phyloP scores from a whole-genome alignment of 2,888 invertebrate species.

The Cepaea hortensis region DNA sequence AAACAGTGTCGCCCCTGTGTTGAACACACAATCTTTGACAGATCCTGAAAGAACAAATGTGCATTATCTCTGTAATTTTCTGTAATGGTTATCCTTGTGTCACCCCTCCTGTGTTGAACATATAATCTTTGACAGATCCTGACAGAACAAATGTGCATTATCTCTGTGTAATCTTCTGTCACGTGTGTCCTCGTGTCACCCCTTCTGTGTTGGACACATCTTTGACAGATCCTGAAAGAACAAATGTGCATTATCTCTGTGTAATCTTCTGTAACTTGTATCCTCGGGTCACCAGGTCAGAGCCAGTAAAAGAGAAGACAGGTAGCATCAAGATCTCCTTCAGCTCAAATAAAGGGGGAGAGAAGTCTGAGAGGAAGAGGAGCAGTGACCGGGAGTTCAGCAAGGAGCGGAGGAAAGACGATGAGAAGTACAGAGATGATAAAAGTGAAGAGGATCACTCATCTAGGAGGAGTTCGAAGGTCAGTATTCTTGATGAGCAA shows the following conservation, averaged over 20 bases:
- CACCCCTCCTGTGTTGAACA: too few species aligned
- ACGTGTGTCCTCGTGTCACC: background rate
- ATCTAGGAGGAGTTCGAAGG: slow-evolving; percentile 34
- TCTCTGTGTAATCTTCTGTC: background rate
- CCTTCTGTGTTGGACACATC: too few species aligned
- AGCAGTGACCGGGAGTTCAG: slow-evolving; percentile 22
- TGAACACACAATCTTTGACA: too few species aligned
- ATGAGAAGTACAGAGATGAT: slow-evolving; percentile 24
- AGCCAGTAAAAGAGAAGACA: slow-evolving; percentile 23
- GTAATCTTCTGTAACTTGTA: background rate
- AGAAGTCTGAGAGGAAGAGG: slow-evolving; percentile 32
- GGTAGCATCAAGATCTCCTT: slow-evolving; percentile 35
- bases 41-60: too few species aligned
- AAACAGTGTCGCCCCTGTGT: too few species aligned
- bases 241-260: too few species aligned
- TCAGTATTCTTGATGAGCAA: background rate
- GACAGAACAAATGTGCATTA: too few species aligned
- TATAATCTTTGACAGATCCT: too few species aligned
- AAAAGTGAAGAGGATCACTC: background rate
- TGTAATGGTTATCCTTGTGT: too few species aligned
- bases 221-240: too few species aligned
- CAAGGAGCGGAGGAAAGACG: slow-evolving; percentile 22
- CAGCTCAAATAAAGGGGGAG: slow-evolving; percentile 32
- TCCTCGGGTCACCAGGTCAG: slow-evolving; percentile 22
- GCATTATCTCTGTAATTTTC: too few species aligned